phyloP scores from a whole-genome alignment of 30 jellyfish, hydroid and myxozoan genomes.

The Morbakka virulenta region DNA sequence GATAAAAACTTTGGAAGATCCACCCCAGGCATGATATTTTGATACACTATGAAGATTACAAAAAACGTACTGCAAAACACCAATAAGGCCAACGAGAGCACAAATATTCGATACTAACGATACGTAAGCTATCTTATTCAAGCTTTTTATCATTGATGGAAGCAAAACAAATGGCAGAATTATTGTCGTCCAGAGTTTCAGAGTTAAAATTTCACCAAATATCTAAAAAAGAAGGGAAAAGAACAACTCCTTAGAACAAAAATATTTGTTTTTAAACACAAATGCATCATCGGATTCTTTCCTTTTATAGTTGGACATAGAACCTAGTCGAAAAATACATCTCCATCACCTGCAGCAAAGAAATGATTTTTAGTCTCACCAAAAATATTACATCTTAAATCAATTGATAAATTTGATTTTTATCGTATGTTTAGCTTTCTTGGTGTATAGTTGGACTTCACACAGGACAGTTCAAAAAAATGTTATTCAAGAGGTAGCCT shows the following conservation, averaged over 20 bases:
- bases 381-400: too few species aligned
- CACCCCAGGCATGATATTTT: slow-evolving; percentile 11
- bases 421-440: too few species aligned
- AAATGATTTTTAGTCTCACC: too few species aligned
- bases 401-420: too few species aligned
- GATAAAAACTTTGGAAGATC: slow-evolving; percentile 28
- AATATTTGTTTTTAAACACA: too few species aligned
- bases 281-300: too few species aligned
- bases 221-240: slow-evolving; percentile 25
- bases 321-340: too few species aligned
- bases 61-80: slow-evolving; percentile 49
- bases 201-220: slow-evolving; percentile 11
- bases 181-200: slow-evolving; percentile 43
- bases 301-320: too few species aligned
- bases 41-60: slow-evolving; percentile 36
- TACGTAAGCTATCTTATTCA: slow-evolving; percentile 54
- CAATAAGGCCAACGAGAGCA: slow-evolving; percentile 60
- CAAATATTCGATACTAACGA: slow-evolving; percentile 46
- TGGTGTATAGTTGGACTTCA: too few species aligned
- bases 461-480: too few species aligned
- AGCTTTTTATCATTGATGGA: slow-evolving; percentile 29
- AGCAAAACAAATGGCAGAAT: slow-evolving; percentile 40
- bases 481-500: too few species aligned
- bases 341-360: not conserved
- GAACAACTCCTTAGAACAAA: not conserved